Evolutionary conservation across 2,113 vertebrate species (phyloP), one percentile per base, ranked within the genome.

Genomic region (Takifugu bimaculatus): DNA sequence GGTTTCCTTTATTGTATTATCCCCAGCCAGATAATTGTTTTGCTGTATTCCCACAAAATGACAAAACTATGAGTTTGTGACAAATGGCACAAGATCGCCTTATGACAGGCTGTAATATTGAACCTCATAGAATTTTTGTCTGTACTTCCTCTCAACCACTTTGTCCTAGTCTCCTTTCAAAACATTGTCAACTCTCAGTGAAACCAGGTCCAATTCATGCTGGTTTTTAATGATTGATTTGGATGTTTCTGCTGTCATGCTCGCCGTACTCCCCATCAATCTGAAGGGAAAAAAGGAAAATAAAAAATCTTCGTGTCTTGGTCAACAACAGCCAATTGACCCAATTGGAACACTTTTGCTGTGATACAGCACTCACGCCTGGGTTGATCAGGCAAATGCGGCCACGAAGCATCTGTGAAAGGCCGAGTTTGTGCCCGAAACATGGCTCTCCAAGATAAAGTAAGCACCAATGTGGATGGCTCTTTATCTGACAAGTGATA

Each of bases 401-500:
- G 47, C 60, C 35, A 52, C 50, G 60, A 81, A 82, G 81, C 74
- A 74, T 79, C 69, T 74, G 69, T 65, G 74, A 70, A 77, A 83
- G 70, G 85, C 15, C 25, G 26, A 26, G 67, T 82, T 86, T 74
- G 52, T 65, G 15, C 62, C 81, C 69, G 82, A 83, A 89, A 85
- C 85, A 82, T 81, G 83, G 79, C 85, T 82, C 82, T 83, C 69
- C 59, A 73, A 88, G 83, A 89, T 88, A 88, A 86, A 85, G 77
- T 67, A 48, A 76, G 72, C 80, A 60, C 56, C 63, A 35, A 60
- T 53, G n/a, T 78, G 81, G 81, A 83, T 47, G 52, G 65, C 75
- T 81, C 65, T 87, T 88, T 86, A 89, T 88, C 88, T 79, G 55
- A 53, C 44, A 29, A 81, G 81, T 83, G 81, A 88, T 85, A 85